Percentiles rank a stretch among this genome's conserved stretches.
phyloP scores from a whole-genome alignment of 2,797 vertebrate genomes.

The Parotocinclus haroldoi region DNA sequence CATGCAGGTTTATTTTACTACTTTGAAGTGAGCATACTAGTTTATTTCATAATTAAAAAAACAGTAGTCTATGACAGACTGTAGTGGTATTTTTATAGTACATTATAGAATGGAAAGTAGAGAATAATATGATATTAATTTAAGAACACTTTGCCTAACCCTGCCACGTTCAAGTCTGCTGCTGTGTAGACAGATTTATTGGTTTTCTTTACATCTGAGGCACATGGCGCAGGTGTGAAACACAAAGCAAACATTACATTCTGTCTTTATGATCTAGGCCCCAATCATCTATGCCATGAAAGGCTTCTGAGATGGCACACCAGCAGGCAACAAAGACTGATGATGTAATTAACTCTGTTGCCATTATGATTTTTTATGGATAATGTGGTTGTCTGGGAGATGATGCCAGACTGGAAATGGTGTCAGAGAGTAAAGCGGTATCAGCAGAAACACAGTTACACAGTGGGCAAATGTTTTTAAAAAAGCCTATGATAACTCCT shows the following conservation, averaged over 20 bases:
- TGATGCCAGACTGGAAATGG: constrained; percentile 12
- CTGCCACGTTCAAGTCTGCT: neutral
- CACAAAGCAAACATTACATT: constrained; percentile 1
- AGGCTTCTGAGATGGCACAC: constrained; percentile 16
- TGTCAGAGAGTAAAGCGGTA: constrained; percentile 7
- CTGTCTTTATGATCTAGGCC: constrained; percentile 27
- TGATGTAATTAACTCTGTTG: constrained; percentile 28
- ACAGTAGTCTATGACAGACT: too few species aligned
- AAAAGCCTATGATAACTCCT: constrained; percentile 15
- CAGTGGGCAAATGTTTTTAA: constrained; percentile 6
- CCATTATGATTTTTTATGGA: constrained; percentile 10
- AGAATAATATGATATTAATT: too few species aligned
- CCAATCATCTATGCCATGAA: neutral
- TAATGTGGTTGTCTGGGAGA: constrained; percentile 19
- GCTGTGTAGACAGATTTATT: neutral
- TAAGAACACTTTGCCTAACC: too few species aligned
- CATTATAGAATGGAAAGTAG: too few species aligned
- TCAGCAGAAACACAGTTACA: constrained; percentile 9
- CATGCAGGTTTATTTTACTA: too few species aligned
- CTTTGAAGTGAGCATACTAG: too few species aligned
- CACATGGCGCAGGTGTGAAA: constrained; percentile 17
- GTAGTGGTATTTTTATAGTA: too few species aligned
- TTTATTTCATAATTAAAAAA: too few species aligned
- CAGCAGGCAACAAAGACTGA: constrained; percentile 12
- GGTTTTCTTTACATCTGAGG: constrained; percentile 3